These are phyloP conservation scores for Pachyrhynchus sulphureomaculatus DNA, from an alignment of 1,140 invertebrate genomes.

Conservation along the genomic window DNA sequence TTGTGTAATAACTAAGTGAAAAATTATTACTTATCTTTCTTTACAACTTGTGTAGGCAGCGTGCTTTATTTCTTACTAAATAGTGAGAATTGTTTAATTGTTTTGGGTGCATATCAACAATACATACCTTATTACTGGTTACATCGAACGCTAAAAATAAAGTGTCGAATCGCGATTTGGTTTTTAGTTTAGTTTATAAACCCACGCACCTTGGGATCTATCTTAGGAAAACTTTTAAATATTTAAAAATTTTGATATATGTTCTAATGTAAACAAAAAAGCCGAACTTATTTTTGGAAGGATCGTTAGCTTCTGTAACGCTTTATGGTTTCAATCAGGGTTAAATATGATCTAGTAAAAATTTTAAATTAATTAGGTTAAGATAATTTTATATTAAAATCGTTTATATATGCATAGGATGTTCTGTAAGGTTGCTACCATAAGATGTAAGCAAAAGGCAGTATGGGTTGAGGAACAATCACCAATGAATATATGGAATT, in stretches of 20 bases:
- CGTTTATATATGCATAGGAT: no score
- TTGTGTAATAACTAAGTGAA: constrained; percentile 1
- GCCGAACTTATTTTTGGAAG: neutral
- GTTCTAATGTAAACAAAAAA: neutral
- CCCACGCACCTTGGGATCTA: neutral
- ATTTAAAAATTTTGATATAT: constrained; percentile 8
- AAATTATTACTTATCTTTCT: constrained; percentile 4
- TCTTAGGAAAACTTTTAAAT: constrained; percentile 10
- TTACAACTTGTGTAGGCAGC: neutral
- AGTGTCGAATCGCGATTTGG: neutral
- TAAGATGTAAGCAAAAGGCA: no score
- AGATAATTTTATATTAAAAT: no score
- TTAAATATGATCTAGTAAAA: no score
- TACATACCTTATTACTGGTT: neutral
- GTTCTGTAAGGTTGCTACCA: no score
- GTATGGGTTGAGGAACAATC: no score
- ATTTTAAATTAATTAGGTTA: no score
- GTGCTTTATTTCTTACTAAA: neutral
- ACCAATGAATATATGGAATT: no score
- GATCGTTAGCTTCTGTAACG: neutral
- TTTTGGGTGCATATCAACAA: constrained; percentile 9
- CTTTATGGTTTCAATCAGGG: no score
- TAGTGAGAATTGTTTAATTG: neutral
- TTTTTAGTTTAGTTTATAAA: neutral
- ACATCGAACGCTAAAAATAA: constrained; percentile 8